These are phyloP conservation scores for Cryptomyrus ogoouensis DNA, from an alignment of 2,113 vertebrate species.

Conservation along the genomic window DNA sequence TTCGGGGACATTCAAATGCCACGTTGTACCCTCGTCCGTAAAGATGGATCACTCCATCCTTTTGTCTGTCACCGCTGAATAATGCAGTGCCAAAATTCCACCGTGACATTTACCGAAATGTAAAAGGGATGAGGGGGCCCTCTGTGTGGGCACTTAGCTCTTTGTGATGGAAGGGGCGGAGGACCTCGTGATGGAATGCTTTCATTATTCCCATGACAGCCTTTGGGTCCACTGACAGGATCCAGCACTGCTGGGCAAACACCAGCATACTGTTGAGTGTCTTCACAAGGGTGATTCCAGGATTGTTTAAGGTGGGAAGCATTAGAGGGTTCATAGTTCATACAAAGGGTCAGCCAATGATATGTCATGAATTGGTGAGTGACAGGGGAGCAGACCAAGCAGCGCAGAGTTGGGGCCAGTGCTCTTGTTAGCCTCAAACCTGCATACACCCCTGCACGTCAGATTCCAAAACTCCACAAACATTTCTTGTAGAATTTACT, in stretches of 20 bases:
- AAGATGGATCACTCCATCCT: constrained; percentile 52
- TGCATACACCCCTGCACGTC: neutral
- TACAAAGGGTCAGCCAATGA: neutral
- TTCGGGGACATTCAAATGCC: neutral
- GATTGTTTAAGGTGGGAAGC: neutral
- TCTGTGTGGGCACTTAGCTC: constrained; percentile 12
- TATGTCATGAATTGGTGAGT: neutral
- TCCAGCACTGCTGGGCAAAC: neutral
- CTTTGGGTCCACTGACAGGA: neutral
- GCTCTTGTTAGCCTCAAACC: neutral
- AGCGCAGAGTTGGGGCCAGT: neutral
- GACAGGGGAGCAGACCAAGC: neutral
- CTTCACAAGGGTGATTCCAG: neutral
- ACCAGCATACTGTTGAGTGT: neutral
- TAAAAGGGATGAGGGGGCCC: constrained; percentile 36
- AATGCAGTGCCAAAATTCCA: constrained; percentile 42
- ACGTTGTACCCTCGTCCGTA: neutral
- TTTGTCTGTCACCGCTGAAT: constrained; percentile 47
- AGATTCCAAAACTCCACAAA: neutral
- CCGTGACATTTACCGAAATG: constrained; percentile 53
- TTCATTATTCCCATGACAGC: constrained; percentile 17
- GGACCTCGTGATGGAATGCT: neutral
- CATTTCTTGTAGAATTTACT: neutral
- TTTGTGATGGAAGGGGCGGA: constrained; percentile 5
- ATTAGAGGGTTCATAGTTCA: neutral